phyloP scores from a whole-genome alignment of 35 echinoderm and acorn worm genomes.

The Nesometra sesokonis region DNA sequence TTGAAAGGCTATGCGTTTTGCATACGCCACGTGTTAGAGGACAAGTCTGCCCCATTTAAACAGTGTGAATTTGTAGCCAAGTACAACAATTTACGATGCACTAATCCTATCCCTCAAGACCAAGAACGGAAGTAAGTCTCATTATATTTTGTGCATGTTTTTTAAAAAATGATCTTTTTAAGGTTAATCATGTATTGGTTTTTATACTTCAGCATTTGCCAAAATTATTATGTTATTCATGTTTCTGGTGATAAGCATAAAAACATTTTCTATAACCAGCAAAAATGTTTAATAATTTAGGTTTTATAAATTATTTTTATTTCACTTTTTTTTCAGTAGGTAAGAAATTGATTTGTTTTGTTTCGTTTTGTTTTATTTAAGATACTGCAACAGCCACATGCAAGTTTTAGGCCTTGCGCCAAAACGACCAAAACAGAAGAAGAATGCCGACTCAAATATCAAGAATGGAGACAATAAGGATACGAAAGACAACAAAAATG shows the following conservation, averaged over 20 bases:
- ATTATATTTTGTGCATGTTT: too few relatives aligned
- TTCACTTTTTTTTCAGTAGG: too few relatives aligned
- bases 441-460: conserved; percentile 12
- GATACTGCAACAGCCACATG: conserved; percentile 96
- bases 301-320: too few relatives aligned
- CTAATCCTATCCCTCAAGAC: conserved; percentile 77
- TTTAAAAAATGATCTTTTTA: too few relatives aligned
- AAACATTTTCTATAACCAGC: too few relatives aligned
- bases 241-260: too few relatives aligned
- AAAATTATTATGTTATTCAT: background rate
- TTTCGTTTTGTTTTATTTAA: conserved; percentile 1
- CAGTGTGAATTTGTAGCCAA: conserved; percentile 97
- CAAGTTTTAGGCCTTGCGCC: conserved; percentile 92
- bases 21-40: conserved; percentile 94
- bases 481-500: conserved; percentile 54
- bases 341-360: background rate
- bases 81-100: conserved; percentile 86
- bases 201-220: too few relatives aligned
- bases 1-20: conserved; percentile 95
- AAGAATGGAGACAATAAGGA: conserved; percentile 84
- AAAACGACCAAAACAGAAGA: conserved; percentile 68
- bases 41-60: conserved; percentile 86
- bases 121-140: conserved; percentile 84
- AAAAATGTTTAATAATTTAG: too few relatives aligned
- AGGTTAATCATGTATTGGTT: too few relatives aligned